Base-by-base conservation (phyloP, 2,888 invertebrate genomes). In the Scaptomyza flava region DNA sequence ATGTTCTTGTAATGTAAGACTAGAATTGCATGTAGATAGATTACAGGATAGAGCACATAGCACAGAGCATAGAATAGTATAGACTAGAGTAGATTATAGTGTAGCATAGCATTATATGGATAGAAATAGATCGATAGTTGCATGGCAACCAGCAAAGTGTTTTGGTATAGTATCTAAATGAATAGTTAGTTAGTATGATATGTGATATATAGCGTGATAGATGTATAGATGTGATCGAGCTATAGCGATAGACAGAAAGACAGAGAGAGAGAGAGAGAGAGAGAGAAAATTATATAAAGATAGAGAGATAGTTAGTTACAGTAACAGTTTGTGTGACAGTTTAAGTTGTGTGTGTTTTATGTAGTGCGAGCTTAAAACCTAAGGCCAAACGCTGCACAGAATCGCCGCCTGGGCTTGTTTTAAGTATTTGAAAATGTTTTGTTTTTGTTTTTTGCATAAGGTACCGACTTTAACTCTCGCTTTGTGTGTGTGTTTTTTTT, bases 381-480 rank as follows among this genome's bases (percentile, higher is more conserved):
- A 84, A 74, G 81, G 79, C 81, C 79, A 57, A 38, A 77, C 72
- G 68, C 77, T 75, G 50, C 72, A 46, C 47, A 36, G 59, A 70
- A 68, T 53, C 69, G 73, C 60, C 72, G 76, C 77, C 67, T 72
- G 73, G 77, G 67, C 72, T 72, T 77, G 58, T 23, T 23, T 50
- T 76, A 88, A 87, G 81, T 89, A 89, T 81, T 84, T 69, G 71
- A 76, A 76, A 82, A 78, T 68, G 64, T 72, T 48, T 23, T 23
- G n/a, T 14, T 72, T 48, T 23, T 23, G n/a, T 14, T 43, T 20
- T 50, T 74, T 81, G 70, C 68, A 75, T 70, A 73, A 89, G 87
- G 85, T 90, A 89, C 87, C 85, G 89, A 89, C 87, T 87, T 90
- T 79, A 81, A 89, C 84, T 89, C 87, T 89, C 84, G 78, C 83